Conservation (phyloP, 2,113 vertebrate species). For the Ploceus nigricollis region DNA sequence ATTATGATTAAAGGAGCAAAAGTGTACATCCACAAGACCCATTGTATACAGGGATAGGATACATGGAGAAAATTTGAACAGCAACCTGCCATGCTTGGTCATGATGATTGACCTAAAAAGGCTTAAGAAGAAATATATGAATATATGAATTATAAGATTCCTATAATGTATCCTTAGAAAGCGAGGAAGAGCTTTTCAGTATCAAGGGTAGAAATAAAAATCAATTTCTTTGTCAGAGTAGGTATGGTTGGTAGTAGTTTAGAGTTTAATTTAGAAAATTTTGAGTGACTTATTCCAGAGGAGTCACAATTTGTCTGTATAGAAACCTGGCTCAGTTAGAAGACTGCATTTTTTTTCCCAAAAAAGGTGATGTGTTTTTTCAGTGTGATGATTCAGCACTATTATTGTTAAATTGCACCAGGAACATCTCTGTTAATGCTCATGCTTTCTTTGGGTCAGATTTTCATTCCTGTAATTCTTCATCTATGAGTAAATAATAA, state of each 20-base stretch:
- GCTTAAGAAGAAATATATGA: background rate
- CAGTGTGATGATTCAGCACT: background rate
- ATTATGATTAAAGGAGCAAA: background rate
- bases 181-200: background rate
- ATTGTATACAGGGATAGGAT: background rate
- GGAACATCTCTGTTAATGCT: background rate
- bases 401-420: background rate
- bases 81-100: background rate
- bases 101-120: background rate
- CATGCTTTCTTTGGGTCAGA: background rate
- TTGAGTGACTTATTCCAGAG: background rate
- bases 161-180: background rate
- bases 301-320: background rate
- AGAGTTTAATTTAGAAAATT: background rate
- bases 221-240: background rate
- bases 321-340: background rate
- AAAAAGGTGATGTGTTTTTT: background rate
- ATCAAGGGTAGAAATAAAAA: background rate
- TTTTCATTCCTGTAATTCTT: background rate
- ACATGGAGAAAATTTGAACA: background rate
- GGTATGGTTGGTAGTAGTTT: background rate
- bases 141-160: background rate
- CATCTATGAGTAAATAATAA: background rate
- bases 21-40: background rate
- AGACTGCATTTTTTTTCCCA: background rate